Conservation (phyloP, 1,140 invertebrate species). For the Aethina tumida region DNA sequence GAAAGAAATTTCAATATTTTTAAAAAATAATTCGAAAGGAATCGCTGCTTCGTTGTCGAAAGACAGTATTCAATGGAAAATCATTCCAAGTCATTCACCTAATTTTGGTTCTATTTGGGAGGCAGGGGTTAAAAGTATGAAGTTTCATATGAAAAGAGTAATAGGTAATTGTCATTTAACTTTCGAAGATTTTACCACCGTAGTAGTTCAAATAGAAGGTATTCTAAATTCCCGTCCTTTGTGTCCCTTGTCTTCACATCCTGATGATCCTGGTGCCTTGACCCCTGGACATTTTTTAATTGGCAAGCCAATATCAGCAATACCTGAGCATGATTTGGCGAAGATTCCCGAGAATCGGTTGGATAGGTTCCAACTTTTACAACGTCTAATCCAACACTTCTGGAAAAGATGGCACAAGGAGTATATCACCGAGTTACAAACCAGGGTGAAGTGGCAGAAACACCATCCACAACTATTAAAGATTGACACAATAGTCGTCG, state of each 20-base stretch:
- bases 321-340: slow-evolving; percentile 26
- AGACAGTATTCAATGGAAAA: slow-evolving; percentile 28
- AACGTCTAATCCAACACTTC: slow-evolving; percentile 19
- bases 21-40: slow-evolving; percentile 2
- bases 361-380: slow-evolving; percentile 22
- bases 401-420: slow-evolving; percentile 24
- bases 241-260: slow-evolving; percentile 15
- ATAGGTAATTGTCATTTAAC: slow-evolving; percentile 21
- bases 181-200: slow-evolving; percentile 26
- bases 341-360: slow-evolving; percentile 14
- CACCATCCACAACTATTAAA: neutral
- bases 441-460: slow-evolving; percentile 16
- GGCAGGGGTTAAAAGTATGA: slow-evolving; percentile 21
- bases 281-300: slow-evolving; percentile 33
- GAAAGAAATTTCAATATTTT: slow-evolving; percentile 5
- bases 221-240: slow-evolving; percentile 25
- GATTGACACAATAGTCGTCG: slow-evolving; percentile 15
- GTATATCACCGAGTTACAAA: slow-evolving; percentile 21
- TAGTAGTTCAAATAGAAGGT: slow-evolving; percentile 25
- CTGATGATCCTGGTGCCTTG: slow-evolving; percentile 21
- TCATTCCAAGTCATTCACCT: slow-evolving; percentile 27
- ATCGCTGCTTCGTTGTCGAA: neutral
- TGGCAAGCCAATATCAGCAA: slow-evolving; percentile 22
- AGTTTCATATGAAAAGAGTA: slow-evolving; percentile 19
- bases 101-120: slow-evolving; percentile 36